Conservation (phyloP, 2,888 invertebrate species). For the Callyntrura guangdongensis region DNA sequence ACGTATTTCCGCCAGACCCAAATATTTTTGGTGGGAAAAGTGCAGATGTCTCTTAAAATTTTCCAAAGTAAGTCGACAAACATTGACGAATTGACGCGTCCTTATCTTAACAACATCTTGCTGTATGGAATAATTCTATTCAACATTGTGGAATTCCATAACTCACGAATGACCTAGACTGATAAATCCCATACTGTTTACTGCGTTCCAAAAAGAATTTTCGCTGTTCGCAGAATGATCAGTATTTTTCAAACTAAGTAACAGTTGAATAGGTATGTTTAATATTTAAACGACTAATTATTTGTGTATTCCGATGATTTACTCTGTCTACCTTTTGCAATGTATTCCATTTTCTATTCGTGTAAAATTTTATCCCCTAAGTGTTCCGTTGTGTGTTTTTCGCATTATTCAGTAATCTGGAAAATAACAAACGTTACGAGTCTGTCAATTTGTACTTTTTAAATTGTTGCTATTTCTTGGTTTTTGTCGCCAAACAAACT, state of each 20-base stretch:
- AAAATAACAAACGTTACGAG: too few relatives aligned
- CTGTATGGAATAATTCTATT: neutral
- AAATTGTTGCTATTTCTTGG: too few relatives aligned
- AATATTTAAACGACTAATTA: too few relatives aligned
- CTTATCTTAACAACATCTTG: neutral
- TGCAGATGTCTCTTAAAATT: neutral
- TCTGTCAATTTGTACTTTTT: too few relatives aligned
- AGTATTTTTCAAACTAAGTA: conserved; percentile 24
- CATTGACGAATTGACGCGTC: neutral
- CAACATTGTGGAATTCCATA: neutral
- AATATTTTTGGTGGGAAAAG: neutral
- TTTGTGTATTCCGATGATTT: neutral
- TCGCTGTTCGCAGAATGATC: neutral
- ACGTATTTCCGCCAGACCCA: too few relatives aligned
- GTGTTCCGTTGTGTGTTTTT: too few relatives aligned
- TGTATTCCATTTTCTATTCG: neutral
- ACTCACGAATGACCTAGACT: too few relatives aligned
- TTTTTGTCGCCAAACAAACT: too few relatives aligned
- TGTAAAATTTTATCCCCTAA: neutral
- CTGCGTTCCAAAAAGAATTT: neutral
- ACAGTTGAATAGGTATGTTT: too few relatives aligned
- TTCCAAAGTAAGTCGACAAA: neutral
- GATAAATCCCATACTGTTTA: neutral
- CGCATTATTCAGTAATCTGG: too few relatives aligned
- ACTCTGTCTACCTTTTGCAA: neutral